Evolutionary conservation across 2,888 invertebrate genomes (phyloP).

Genomic region (Clepsis dumicolana): DNA sequence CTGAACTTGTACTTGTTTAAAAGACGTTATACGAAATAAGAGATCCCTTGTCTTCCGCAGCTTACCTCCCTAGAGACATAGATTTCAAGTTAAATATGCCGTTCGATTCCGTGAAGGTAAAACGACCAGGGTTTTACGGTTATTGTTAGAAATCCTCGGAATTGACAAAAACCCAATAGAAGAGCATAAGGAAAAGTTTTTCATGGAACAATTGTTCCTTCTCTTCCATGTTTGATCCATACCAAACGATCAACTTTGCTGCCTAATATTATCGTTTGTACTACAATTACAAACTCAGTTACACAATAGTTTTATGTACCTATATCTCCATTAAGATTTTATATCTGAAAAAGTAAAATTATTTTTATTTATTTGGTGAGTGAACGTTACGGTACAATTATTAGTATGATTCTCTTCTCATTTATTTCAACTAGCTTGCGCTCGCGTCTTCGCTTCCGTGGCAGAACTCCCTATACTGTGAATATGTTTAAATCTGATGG

Average conservation of each 20-base stretch:
- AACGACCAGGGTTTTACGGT: constrained; percentile 35
- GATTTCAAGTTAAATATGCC: constrained; percentile 30
- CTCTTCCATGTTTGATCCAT: neutral
- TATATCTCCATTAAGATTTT: neutral
- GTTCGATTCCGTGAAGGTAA: constrained; percentile 33
- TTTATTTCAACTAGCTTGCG: too few species aligned
- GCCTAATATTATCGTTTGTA: neutral
- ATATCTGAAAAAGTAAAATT: neutral
- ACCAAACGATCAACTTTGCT: constrained; percentile 2
- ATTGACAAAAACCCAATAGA: constrained; percentile 33
- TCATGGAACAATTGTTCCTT: constrained; percentile 11
- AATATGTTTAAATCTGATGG: too few species aligned
- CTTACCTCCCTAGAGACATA: constrained; percentile 8
- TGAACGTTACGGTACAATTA: neutral
- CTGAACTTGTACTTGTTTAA: neutral
- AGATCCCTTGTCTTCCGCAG: neutral
- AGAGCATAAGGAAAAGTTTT: constrained; percentile 34
- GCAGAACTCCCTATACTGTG: too few species aligned
- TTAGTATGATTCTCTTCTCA: neutral
- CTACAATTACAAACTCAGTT: constrained; percentile 5
- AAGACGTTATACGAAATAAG: neutral
- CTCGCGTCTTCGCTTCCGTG: too few species aligned
- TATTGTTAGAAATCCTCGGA: constrained; percentile 39
- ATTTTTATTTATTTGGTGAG: neutral
- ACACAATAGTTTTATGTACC: neutral